Evolutionary conservation across 2,113 vertebrate genomes (phyloP), one percentile per base, ranked within the genome.

Genomic region (Labeo catla): DNA sequence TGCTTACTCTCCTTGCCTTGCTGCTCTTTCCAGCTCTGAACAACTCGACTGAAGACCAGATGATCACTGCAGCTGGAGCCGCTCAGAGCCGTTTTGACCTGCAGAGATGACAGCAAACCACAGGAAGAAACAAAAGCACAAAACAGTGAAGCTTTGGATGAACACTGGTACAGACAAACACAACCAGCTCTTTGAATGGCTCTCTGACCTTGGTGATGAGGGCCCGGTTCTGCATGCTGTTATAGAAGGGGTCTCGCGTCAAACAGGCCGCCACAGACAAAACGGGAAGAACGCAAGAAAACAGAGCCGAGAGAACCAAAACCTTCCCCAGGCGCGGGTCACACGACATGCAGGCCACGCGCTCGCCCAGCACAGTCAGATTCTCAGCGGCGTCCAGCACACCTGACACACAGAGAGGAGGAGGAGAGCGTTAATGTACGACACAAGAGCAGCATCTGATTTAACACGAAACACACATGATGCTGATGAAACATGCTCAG

Each of bases 241-340:
- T 98, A 92, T 95, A 91, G 92, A 99, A 99, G 0, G 97, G 98
- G 89, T 99, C 98, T 78, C 96, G 95, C n/a, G 97, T 98, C 88
- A 99, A 96, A 88, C 97, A 98, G 84, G 98, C 97, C 0, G 96
- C 96, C 0, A 99, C 94, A 28, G 97, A 95, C 57, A 99, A 92
- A 91, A 99, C 93, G 0, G 98, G 98, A 87, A 97, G 95, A 1
- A 96, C 93, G 88, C 98, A 99, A 13, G 96, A 96, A 93, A 97
- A 98, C 92, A 99, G 94, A 89, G 96, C 93, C 0, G 97, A 95
- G 89, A 99, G 90, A 39, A 99, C 97, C 0, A 99, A 95, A 81
- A 96, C 95, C 91, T 99, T 99, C 4, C 96, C 98, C 88, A 99
- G 93, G 45, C 96, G 96, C 0, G 98, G 98, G 78, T 99, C 98